Evolutionary conservation across 2,797 vertebrate species (phyloP).

Genomic region (Poecilia picta): DNA sequence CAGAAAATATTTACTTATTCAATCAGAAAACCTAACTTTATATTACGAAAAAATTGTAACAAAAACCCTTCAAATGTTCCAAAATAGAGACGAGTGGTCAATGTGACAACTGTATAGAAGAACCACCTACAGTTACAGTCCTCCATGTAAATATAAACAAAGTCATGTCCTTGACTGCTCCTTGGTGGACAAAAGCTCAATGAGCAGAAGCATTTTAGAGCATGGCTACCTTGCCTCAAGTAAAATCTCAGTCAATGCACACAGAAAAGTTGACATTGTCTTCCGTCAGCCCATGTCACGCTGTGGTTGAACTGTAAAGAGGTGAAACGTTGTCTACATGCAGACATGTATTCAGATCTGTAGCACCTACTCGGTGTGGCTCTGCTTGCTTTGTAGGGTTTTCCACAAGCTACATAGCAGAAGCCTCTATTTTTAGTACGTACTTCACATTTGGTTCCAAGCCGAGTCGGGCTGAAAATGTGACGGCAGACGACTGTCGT

Average conservation of each 20-base stretch:
- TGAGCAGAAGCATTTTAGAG: not conserved
- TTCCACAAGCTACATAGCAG: not conserved
- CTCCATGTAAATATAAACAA: not conserved
- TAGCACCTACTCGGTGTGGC: not conserved
- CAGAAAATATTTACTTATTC: not conserved
- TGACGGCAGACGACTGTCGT: not conserved
- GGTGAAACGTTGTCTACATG: not conserved
- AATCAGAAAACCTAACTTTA: not conserved
- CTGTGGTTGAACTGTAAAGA: not conserved
- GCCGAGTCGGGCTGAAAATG: not conserved
- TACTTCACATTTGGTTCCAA: not conserved
- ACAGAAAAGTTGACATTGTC: not conserved
- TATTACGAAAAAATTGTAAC: not conserved
- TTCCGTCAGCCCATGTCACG: not conserved
- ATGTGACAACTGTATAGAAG: not conserved
- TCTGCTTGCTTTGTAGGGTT: not conserved
- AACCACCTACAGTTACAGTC: not conserved
- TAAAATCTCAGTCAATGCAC: not conserved
- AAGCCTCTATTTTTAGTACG: not conserved
- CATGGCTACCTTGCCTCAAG: not conserved
- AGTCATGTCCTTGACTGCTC: not conserved
- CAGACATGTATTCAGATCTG: not conserved
- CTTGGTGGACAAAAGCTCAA: not conserved
- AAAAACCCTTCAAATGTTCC: not conserved
- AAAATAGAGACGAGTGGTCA: not conserved